Evolutionary conservation across 1,140 invertebrate species (phyloP), one percentile per base, ranked within the genome.

Genomic region (Chlorops oryzae): DNA sequence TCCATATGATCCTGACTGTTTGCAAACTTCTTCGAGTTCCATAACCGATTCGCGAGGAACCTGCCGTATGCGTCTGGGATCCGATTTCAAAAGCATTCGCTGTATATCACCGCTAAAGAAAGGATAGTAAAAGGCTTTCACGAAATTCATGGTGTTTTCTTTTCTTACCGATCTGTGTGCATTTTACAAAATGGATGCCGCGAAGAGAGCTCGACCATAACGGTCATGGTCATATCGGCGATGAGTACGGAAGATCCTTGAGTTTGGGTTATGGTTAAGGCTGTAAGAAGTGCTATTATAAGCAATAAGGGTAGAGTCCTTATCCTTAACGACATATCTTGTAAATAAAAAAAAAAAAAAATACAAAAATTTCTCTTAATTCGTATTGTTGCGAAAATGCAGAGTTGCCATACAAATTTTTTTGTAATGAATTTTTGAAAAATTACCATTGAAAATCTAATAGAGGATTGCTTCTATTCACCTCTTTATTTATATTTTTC

Each of bases 171-270:
- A 56, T 83, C 81, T 2, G 70, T 76, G 50, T 82, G 79, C 43
- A 82, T 73, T 22, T 73, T 74, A 47, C 81, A 83, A 54, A 78
- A 82, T 7, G 80, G 81, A 50, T 74, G 72, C 0, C 72, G 73
- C 5, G 81, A 75, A 12, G 78, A 80, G 2, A 83, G 54, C 61
- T 82, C 80, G 22, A 83, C 77, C 81, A 83, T 83, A 40, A 74
- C 77, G 9, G 80, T 78, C 81, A 83, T 82, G 2, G 76, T 77
- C 51, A 75, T 73, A 51, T 83, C 80, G 1, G 81, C 77, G n/a
- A 82, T 79, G 6, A 82, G 62, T 4, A 82, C 80, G 1, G 71
- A 74, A 23, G 72, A 70, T 20, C 62, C 54, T 53, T 55, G 48
- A 53, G 48, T 53, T n/a, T n/a, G n/a, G n/a, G n/a, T n/a, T n/a